Evolutionary conservation across 2,888 invertebrate species (phyloP).

Genomic region (Bedellia somnulentella): DNA sequence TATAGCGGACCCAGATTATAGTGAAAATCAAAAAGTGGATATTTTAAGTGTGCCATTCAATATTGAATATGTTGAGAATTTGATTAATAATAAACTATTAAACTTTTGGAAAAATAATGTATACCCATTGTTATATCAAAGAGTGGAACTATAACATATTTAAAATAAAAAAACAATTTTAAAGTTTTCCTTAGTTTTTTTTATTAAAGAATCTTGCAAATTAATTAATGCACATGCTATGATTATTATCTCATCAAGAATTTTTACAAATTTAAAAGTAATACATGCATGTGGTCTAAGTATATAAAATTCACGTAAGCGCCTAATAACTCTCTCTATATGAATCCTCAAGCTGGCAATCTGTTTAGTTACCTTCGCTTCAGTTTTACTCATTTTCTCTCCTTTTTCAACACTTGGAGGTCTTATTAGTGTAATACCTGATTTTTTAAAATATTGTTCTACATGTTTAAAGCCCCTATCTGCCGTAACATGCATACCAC

Average conservation of each 20-base stretch:
- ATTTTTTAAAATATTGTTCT: background rate
- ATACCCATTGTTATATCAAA: conserved; percentile 9
- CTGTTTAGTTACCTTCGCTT: conserved; percentile 4
- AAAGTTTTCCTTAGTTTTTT: conserved; percentile 6
- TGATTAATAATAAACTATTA: conserved; percentile 1
- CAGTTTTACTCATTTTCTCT: conserved; percentile 1
- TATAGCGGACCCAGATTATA: conserved; percentile 11
- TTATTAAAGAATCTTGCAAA: conserved; percentile 13
- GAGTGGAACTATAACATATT: conserved; percentile 6
- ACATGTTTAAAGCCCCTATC: conserved; percentile 6
- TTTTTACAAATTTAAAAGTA: conserved; percentile 2
- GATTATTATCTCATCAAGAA: conserved; percentile 12
- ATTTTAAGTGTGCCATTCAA: conserved; percentile 6
- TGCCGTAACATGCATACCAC: conserved; percentile 1
- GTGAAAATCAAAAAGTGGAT: conserved; percentile 8
- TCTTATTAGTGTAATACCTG: background rate
- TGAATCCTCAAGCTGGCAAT: conserved; percentile 5
- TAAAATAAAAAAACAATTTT: conserved; percentile 4
- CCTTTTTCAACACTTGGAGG: conserved; percentile 3
- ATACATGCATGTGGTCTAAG: conserved; percentile 4
- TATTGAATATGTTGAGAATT: conserved; percentile 7
- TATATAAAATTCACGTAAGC: conserved; percentile 5
- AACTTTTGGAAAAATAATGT: conserved; percentile 10
- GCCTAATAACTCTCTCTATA: conserved; percentile 4
- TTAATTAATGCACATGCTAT: conserved; percentile 14